phyloP scores from a whole-genome alignment of 2,888 invertebrate species.

The Incurvaria masculella region DNA sequence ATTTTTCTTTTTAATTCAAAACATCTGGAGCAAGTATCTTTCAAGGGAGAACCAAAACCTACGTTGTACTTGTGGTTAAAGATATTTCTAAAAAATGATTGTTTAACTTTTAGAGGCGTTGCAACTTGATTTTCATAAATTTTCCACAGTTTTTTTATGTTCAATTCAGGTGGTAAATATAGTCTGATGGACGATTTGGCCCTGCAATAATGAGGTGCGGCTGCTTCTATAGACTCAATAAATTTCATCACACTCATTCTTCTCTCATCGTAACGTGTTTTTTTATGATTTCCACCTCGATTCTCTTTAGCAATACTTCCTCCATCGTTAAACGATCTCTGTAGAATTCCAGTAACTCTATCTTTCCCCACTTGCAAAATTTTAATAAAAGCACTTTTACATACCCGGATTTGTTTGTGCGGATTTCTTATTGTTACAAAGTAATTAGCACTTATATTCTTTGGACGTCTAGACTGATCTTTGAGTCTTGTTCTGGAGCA shows the following conservation, averaged over 20 bases:
- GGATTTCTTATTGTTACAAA: conserved; percentile 5
- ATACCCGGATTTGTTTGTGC: conserved; percentile 1
- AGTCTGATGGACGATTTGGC: too few species aligned
- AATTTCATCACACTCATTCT: conserved; percentile 1
- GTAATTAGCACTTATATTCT: conserved; percentile 9
- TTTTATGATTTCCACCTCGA: conserved; percentile 11
- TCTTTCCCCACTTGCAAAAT: conserved; percentile 12
- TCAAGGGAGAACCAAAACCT: too few species aligned
- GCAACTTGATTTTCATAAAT: too few species aligned
- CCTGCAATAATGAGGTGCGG: too few species aligned
- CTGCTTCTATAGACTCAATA: too few species aligned
- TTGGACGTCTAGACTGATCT: conserved; percentile 9
- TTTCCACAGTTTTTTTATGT: too few species aligned
- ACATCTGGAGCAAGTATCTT: too few species aligned
- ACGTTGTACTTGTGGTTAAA: too few species aligned
- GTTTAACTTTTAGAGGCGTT: too few species aligned
- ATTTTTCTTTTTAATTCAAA: too few species aligned
- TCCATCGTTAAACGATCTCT: conserved; percentile 13
- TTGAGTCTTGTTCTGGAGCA: conserved; percentile 10
- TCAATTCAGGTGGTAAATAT: too few species aligned
- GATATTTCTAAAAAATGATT: too few species aligned
- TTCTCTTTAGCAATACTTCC: conserved; percentile 12
- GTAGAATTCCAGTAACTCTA: conserved; percentile 13
- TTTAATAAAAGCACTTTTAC: conserved; percentile 2
- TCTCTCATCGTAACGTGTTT: conserved; percentile 10